Base-by-base conservation (phyloP, 2,113 vertebrate species). In the Guaruba guarouba region DNA sequence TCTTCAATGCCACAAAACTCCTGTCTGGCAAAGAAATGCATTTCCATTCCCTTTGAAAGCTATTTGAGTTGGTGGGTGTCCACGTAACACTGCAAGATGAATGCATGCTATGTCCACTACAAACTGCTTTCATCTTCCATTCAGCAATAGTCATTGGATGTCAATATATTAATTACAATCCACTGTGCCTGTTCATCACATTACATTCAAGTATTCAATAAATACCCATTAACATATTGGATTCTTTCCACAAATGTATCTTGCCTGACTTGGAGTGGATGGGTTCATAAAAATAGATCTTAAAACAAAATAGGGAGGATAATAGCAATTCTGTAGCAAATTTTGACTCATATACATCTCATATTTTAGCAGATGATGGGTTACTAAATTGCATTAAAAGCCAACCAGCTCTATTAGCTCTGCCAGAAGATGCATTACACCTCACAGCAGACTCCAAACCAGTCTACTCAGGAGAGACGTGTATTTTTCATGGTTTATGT, bases 81-180 rank as follows among this genome's bases (percentile, higher is more conserved):
- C 86, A 31, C 1, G 1, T 4, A 62, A 70, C 29, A 4, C 57
- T 17, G 83, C 51, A 51, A 52, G 75, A 93, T 43, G 74, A 94
- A 96, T 28, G 70, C n/a, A 22, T 22, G 43, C 37, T 29, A 35
- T 16, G 70, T 25, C 78, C 82, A 44, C 52, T 62, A 46, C 11
- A 67, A 83, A 59, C 62, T 82, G 81, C 51, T 91, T 76, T 87
- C 67, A 85, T 93, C 88, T 93, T 73, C 80, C 83, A 41, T 80
- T 92, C 91, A 93, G 89, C 75, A 41, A 9, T 17, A 90, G 51
- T 20, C 2, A 15, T 19, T 73, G 77, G 80, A 86, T 89, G 76
- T 87, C 96, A 79, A 92, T 86, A 93, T 57, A 82, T 93, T 96
- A 91, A 93, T 92, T 94, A 90, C 44, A 73, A 43, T 37, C 80